Evolutionary conservation across 2,113 vertebrate genomes (phyloP).

Genomic region (Rhinolophus ferrumequinum): DNA sequence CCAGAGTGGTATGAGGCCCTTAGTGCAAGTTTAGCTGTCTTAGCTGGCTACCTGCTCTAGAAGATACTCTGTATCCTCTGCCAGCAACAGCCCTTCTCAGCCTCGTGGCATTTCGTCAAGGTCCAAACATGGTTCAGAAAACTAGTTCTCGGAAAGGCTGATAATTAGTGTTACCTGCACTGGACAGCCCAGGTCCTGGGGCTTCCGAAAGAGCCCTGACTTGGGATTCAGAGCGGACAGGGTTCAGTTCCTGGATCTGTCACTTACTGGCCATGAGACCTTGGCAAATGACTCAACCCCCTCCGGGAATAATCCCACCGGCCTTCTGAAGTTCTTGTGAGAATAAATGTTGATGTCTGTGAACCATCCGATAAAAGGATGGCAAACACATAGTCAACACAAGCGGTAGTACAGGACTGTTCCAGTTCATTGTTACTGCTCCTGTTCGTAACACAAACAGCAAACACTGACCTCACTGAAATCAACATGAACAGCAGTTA

Average conservation of each 20-base stretch:
- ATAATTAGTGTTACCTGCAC: accelerated
- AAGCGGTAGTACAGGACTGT: accelerated
- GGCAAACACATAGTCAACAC: not conserved
- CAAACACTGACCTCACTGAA: not conserved
- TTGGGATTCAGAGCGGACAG: no score
- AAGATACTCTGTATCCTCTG: accelerated
- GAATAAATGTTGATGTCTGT: accelerated
- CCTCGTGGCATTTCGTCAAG: not conserved
- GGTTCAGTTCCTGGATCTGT: not conserved
- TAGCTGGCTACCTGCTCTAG: not conserved
- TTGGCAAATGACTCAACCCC: not conserved
- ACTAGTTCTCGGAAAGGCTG: not conserved
- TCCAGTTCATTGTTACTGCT: accelerated
- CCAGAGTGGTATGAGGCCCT: accelerated
- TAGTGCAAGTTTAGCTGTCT: not conserved
- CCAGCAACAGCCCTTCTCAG: not conserved
- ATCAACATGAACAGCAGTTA: not conserved
- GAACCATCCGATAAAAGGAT: accelerated
- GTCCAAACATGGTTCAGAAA: not conserved
- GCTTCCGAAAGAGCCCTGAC: not conserved
- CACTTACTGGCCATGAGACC: accelerated
- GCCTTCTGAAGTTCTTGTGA: not conserved
- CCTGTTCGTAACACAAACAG: not conserved
- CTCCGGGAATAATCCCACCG: not conserved
- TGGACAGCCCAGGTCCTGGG: accelerated